phyloP scores from a whole-genome alignment of 2,113 vertebrate genomes.

The Formicarius rufipectus region DNA sequence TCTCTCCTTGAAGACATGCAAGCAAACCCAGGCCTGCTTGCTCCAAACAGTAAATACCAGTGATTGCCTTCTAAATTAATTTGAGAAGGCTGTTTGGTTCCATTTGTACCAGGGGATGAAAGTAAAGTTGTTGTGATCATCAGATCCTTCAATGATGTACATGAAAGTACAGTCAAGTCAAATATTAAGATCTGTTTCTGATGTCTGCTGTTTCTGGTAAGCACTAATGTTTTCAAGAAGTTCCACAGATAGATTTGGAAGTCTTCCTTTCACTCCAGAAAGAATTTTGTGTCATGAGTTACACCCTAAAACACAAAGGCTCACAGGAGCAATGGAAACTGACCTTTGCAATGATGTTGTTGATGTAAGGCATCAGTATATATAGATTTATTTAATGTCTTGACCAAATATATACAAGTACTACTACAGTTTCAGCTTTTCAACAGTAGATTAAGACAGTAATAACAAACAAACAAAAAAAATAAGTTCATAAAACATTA shows the following conservation, averaged over 20 bases:
- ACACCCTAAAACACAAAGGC: not conserved
- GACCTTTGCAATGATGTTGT: not conserved
- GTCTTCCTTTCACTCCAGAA: slow-evolving; percentile 7
- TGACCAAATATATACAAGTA: not conserved
- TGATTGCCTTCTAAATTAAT: not conserved
- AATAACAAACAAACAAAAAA: not conserved
- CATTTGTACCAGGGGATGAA: not conserved
- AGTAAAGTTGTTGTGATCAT: not conserved
- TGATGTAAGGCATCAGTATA: not conserved
- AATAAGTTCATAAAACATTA: not conserved
- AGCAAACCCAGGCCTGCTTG: not conserved
- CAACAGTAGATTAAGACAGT: not conserved
- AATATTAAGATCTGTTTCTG: slow-evolving; percentile 11
- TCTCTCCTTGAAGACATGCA: not conserved
- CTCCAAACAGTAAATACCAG: not conserved
- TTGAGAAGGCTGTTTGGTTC: not conserved
- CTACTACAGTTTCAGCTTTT: not conserved
- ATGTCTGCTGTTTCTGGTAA: not conserved
- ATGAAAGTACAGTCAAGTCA: slow-evolving; percentile 4
- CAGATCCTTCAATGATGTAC: not conserved
- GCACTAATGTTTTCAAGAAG: not conserved
- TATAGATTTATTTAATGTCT: not conserved
- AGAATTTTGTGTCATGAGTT: not conserved
- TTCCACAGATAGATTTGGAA: not conserved
- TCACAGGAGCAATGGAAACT: not conserved